Conservation (phyloP, 1,140 invertebrate species). For the Mamestra configurata region DNA sequence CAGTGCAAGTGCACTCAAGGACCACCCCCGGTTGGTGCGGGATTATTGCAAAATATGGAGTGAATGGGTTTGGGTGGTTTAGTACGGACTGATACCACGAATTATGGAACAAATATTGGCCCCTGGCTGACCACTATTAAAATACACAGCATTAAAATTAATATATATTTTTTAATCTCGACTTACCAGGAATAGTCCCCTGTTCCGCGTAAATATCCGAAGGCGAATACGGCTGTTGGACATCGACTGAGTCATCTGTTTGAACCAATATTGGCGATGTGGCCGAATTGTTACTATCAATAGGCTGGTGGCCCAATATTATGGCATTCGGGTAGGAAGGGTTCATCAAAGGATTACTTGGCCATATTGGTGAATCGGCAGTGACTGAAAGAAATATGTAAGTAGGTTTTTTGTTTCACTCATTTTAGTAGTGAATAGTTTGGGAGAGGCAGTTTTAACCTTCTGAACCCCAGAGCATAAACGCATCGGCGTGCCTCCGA, state of each 20-base stretch:
- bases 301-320: neutral
- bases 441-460: no score
- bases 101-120: no score
- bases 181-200: conserved; percentile 20
- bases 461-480: no score
- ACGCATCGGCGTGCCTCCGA: no score
- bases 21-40: no score
- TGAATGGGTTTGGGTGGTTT: no score
- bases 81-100: no score
- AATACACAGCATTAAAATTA: no score
- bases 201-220: conserved; percentile 46
- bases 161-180: no score
- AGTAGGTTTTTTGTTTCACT: neutral
- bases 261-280: conserved; percentile 15
- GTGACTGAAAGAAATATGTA: neutral
- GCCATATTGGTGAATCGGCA: conserved; percentile 11
- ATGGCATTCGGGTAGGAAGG: neutral
- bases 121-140: no score
- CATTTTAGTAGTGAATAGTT: neutral
- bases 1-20: no score
- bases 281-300: neutral
- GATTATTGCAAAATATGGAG: no score
- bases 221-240: conserved; percentile 53
- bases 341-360: neutral
- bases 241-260: neutral